Base-by-base conservation (phyloP, 2,113 vertebrate genomes). In the Zapornia atra region DNA sequence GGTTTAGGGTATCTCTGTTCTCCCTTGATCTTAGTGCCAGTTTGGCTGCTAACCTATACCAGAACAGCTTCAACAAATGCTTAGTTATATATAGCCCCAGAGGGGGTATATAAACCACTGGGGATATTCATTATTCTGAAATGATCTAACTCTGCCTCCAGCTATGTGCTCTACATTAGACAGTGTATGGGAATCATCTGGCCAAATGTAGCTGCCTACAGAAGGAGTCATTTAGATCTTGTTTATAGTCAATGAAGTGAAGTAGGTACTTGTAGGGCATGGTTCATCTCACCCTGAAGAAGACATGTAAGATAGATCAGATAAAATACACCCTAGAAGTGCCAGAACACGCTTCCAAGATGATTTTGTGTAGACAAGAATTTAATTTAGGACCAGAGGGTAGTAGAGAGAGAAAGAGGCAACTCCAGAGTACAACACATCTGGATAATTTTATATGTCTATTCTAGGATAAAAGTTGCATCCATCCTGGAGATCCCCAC, bases 111-210 rank as follows among this genome's bases (percentile, higher is more conserved):
- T 42, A 78, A 96, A 94, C 19, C n/a, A 48, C 83, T 78, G 72
- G 50, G 22, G 51, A 64, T 91, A 75, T 64, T 94, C 51, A 91
- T 96, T 88, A 70, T 80, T 94, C 33, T 88, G 69, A 68, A 95
- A 81, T 78, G 1, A 86, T 88, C 77, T 94, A 83, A 84, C 42
- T 68, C 44, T 90, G 78, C 89, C 87, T 88, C 53, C 63, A 91
- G 93, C 66, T 93, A 77, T 54, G 31, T 24, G 6, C 50, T 76
- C 44, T 79, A 5, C 29, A 29, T 82, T 54, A 88, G 48, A 25
- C 20, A 79, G 38, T 33, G 33, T 60, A 28, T 66, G 68, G 56
- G 69, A 94, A 75, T 81, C 54, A 75, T 91, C 44, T 84, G 72
- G 60, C 42, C 36, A 78, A 91, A 71, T 0, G 0, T 7, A 86